Percentiles rank a stretch among this genome's conserved stretches.
Conservation (phyloP, 2,113 vertebrate genomes). For the Antechinus stuartii region DNA sequence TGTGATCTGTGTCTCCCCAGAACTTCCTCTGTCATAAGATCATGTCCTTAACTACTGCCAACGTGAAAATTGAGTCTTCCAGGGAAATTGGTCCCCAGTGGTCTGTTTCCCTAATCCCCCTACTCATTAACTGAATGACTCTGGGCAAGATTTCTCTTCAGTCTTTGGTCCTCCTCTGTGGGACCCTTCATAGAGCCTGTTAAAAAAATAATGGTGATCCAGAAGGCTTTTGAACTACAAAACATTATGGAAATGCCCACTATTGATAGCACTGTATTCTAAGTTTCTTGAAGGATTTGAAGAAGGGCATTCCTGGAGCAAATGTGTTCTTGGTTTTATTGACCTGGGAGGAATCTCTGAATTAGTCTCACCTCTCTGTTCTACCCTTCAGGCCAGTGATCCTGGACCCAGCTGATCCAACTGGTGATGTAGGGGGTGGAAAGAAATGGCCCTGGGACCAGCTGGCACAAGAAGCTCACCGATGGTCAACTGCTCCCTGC, state of each 20-base stretch:
- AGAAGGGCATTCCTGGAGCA: not conserved
- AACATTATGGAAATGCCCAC: not conserved
- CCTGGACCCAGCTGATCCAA: conserved; percentile 73
- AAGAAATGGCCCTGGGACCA: fast-evolving
- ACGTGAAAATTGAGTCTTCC: too few species aligned
- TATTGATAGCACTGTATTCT: not conserved
- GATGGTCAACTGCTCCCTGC: conserved; percentile 29
- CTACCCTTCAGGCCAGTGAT: conserved; percentile 68
- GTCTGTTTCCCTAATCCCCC: not conserved
- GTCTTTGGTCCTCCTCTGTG: not conserved
- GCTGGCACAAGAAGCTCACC: not conserved
- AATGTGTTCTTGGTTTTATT: not conserved
- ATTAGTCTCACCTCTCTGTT: not conserved
- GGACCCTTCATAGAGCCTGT: not conserved
- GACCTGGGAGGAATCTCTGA: not conserved
- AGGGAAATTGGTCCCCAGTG: too few species aligned
- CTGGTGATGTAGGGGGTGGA: conserved; percentile 40
- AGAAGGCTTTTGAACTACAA: not conserved
- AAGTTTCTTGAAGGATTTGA: not conserved
- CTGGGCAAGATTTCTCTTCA: not conserved
- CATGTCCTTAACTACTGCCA: too few species aligned
- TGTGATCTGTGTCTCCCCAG: not conserved
- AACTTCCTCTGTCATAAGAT: not conserved
- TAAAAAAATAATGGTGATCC: not conserved
- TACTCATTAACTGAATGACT: not conserved